These are phyloP conservation scores for Laticauda laticaudata DNA, from an alignment of 2,113 vertebrate species.

Conservation along the genomic window DNA sequence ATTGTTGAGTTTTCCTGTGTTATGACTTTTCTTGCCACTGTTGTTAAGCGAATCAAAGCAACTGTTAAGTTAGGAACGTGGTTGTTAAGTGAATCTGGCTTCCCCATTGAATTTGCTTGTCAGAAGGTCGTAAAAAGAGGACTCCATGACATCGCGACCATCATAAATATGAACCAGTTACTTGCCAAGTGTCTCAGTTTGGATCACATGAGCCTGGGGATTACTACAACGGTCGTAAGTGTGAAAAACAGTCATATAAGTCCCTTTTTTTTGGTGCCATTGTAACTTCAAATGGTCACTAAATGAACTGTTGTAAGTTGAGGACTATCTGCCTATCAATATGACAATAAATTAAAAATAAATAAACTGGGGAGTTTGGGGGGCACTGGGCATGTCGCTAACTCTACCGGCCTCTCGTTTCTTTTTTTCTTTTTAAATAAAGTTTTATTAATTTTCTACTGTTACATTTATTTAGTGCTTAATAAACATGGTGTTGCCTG, in stretches of 20 bases:
- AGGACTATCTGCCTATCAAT: not conserved
- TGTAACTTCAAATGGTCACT: not conserved
- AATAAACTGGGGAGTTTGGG: not conserved
- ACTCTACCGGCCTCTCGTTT: not conserved
- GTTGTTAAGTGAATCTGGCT: no score
- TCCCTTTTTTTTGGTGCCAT: not conserved
- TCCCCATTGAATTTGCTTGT: not conserved
- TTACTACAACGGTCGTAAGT: not conserved
- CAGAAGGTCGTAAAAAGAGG: not conserved
- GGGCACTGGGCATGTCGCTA: not conserved
- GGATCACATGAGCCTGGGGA: not conserved
- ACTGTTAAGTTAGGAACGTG: no score
- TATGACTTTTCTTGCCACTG: no score
- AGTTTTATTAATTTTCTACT: no score
- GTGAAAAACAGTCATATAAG: not conserved
- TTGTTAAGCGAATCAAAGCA: no score
- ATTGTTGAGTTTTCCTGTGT: no score
- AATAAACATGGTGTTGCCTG: no score
- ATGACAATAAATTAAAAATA: not conserved
- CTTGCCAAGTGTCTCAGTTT: not conserved
- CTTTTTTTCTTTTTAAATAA: not conserved
- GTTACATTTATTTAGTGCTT: no score
- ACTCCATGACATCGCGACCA: not conserved
- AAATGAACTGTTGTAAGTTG: not conserved
- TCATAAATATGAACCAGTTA: not conserved